phyloP scores from a whole-genome alignment of 2,888 invertebrate species.

The Drosophila robusta region DNA sequence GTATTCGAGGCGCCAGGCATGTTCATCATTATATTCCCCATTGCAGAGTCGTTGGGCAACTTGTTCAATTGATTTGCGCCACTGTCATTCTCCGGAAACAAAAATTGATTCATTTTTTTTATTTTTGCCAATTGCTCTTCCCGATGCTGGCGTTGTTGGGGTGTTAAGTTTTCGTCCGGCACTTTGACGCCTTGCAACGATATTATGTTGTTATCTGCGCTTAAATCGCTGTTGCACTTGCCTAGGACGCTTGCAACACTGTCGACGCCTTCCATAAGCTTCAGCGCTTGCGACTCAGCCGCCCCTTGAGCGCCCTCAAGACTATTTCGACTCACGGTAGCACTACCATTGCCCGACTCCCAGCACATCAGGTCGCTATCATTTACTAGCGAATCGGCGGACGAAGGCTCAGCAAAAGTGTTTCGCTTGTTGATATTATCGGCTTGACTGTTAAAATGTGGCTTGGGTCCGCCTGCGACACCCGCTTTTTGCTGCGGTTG shows the following conservation, averaged over 20 bases:
- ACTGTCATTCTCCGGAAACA: slow-evolving; percentile 91
- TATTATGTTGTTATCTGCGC: slow-evolving; percentile 86
- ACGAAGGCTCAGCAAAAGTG: slow-evolving; percentile 41
- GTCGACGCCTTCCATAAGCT: slow-evolving; percentile 65
- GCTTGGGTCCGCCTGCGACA: slow-evolving; percentile 23
- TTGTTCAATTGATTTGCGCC: slow-evolving; percentile 47
- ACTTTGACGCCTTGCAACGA: slow-evolving; percentile 93
- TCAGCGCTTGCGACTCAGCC: slow-evolving; percentile 57
- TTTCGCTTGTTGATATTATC: slow-evolving; percentile 54
- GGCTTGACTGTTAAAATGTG: slow-evolving; percentile 43
- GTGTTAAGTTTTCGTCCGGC: slow-evolving; percentile 97
- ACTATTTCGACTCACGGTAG: slow-evolving; percentile 67
- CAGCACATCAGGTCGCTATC: slow-evolving; percentile 86
- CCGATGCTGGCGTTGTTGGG: slow-evolving; percentile 96
- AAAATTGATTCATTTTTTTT: slow-evolving; percentile 94
- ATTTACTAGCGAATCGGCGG: slow-evolving; percentile 56
- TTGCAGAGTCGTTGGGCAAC: slow-evolving; percentile 40
- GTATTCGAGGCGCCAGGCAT: slow-evolving; percentile 52
- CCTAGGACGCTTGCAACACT: slow-evolving; percentile 50
- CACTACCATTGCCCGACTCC: slow-evolving; percentile 86
- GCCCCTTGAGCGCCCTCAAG: slow-evolving; percentile 55
- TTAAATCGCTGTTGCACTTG: slow-evolving; percentile 59
- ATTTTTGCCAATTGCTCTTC: slow-evolving; percentile 97
- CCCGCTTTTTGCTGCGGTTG: slow-evolving; percentile 47
- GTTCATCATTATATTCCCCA: slow-evolving; percentile 59